Base-by-base conservation (phyloP, 2,113 vertebrate species). In the Phrynosoma platyrhinos region DNA sequence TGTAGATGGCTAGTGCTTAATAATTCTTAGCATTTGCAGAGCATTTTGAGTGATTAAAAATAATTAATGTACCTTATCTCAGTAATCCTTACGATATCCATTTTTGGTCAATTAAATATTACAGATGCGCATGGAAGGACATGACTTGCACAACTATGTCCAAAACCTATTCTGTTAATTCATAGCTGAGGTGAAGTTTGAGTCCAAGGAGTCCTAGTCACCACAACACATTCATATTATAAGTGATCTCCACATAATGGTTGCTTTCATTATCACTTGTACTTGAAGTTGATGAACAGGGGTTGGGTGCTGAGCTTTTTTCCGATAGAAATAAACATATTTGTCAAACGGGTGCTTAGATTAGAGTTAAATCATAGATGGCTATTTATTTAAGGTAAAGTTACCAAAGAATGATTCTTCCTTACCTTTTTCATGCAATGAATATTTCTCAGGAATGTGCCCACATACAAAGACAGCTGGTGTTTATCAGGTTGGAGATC, bases 401-500 rank as follows among this genome's bases (percentile, higher is more conserved):
- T 18, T 36, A 58, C 12, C n/a, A 72, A 9, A 84, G n/a, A 53
- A 72, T 62, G 21, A 23, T 72, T 84, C 36, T 84, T 27, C 71
- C 71, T 40, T 18, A 7, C 72, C 83, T 21, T 12, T 84, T 84
- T 84, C 52, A 25, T 36, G 83, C 53, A 84, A 75, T 40, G 69
- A 75, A 58, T 84, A 62, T 84, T 75, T 84, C n/a, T 84, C 36
- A 75, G 83, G 52, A 36, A 74, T 74, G 68, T 6, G 69, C 36
- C 74, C 74, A 77, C 55, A 77, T 85, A 66, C 36, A 64, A 55
- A 30, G 72, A 85, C 58, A 77, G 74, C 74, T 77, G 74, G 74
- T n/a, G 74, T 85, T 85, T 36, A 85, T 85, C 84, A 85, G 64
- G 55, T 85, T 77, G 55, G 55, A 85, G 84, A 85, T 77, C 72